phyloP scores from a whole-genome alignment of 2,888 invertebrate species.

The Nymphalis polychloros region DNA sequence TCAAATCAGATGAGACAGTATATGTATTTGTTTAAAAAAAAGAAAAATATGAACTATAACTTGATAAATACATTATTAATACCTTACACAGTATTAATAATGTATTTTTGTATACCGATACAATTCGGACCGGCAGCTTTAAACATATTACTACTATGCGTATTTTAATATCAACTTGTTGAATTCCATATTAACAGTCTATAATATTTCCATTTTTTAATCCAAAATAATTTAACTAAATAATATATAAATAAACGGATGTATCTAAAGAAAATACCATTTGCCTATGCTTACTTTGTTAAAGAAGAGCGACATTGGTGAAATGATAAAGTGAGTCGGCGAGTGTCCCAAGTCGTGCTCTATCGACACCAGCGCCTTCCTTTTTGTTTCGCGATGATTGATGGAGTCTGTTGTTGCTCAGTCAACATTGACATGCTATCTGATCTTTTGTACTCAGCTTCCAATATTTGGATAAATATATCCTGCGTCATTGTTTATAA shows the following conservation, averaged over 20 bases:
- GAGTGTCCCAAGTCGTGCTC: slow-evolving; percentile 56
- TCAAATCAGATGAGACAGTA: no score
- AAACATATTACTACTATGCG: no score
- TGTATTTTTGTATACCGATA: no score
- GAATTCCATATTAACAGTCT: background rate
- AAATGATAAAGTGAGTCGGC: slow-evolving; percentile 54
- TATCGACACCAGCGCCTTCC: slow-evolving; percentile 58
- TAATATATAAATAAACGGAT: background rate
- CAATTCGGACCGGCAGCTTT: no score
- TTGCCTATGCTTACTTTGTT: slow-evolving; percentile 27
- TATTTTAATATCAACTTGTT: no score
- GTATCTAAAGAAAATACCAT: slow-evolving; percentile 14
- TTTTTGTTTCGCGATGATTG: slow-evolving; percentile 70
- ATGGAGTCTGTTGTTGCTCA: slow-evolving; percentile 55
- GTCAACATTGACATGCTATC: slow-evolving; percentile 56
- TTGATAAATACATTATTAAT: no score
- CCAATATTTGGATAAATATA: slow-evolving; percentile 21
- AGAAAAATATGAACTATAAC: no score
- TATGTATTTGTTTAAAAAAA: no score
- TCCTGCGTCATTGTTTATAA: slow-evolving; percentile 34
- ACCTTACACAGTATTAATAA: no score
- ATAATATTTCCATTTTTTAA: background rate
- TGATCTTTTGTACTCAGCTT: slow-evolving; percentile 35
- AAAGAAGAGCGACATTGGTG: slow-evolving; percentile 25
- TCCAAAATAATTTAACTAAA: background rate